A percentile compares a stretch with the other conserved stretches of the same genome.
Conservation (phyloP, 30 jellyfish, hydroid and myxozoan species). For the Aurelia aurita complex sp. Pacific region DNA sequence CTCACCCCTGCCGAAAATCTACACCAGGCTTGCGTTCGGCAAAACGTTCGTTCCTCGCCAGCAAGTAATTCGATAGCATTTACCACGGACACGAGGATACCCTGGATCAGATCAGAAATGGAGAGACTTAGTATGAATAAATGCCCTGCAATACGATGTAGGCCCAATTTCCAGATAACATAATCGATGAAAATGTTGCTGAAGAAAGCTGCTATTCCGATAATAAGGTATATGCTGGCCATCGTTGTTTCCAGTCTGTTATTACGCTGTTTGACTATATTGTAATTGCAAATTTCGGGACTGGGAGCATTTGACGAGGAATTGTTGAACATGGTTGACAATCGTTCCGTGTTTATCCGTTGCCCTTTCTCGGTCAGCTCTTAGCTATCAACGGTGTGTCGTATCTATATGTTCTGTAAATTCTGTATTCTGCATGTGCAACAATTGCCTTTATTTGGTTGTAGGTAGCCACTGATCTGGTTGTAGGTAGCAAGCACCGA, state of each 20-base stretch:
- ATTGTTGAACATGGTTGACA: background rate
- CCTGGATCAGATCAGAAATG: slow-evolving; percentile 16
- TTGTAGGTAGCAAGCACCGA: too few species aligned
- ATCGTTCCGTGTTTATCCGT: background rate
- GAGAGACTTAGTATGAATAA: slow-evolving; percentile 31
- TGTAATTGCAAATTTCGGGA: background rate
- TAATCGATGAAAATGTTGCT: slow-evolving; percentile 34
- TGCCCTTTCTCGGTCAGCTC: too few species aligned
- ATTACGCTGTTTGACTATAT: too few species aligned
- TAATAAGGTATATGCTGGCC: background rate
- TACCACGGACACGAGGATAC: slow-evolving; percentile 4
- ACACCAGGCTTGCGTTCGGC: slow-evolving; percentile 11
- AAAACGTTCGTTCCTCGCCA: background rate
- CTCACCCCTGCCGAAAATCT: slow-evolving; percentile 11
- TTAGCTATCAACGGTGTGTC: too few species aligned
- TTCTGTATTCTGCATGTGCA: too few species aligned
- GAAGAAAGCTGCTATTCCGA: slow-evolving; percentile 17
- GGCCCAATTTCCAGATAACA: slow-evolving; percentile 6
- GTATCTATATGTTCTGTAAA: too few species aligned
- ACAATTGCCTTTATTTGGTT: too few species aligned
- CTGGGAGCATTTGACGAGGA: background rate
- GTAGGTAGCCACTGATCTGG: too few species aligned
- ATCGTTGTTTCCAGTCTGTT: background rate
- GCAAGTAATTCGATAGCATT: background rate
- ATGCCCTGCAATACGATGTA: slow-evolving; percentile 18